Evolutionary conservation across 2,888 invertebrate genomes (phyloP).

Genomic region (Cheilosia vernalis): DNA sequence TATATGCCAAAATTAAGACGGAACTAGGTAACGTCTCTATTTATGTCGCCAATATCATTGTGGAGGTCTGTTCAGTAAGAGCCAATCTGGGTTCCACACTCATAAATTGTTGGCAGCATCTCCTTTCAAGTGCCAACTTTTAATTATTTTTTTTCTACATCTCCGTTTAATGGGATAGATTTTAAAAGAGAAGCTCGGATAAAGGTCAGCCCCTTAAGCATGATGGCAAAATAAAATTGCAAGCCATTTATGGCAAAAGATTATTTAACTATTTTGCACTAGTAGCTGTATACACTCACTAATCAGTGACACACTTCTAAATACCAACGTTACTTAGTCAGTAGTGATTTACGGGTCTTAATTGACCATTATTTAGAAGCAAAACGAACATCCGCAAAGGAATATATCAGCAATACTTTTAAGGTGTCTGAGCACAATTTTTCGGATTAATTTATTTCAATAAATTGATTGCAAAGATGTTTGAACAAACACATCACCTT

Average conservation of each 20-base stretch:
- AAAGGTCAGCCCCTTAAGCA: too few species aligned
- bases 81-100: too few species aligned
- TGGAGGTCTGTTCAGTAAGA: too few species aligned
- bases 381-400: background rate
- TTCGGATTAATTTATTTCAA: background rate
- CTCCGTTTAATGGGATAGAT: too few species aligned
- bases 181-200: too few species aligned
- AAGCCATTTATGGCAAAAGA: background rate
- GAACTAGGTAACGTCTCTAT: too few species aligned
- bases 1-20: too few species aligned
- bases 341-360: background rate
- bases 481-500: conserved; percentile 6
- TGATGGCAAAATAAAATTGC: background rate
- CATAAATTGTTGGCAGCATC: too few species aligned
- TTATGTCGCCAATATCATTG: too few species aligned
- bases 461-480: background rate
- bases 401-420: background rate
- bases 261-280: background rate
- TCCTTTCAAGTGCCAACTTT: too few species aligned
- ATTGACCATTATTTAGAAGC: too few species aligned
- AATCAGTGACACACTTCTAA: conserved; percentile 12
- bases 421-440: background rate
- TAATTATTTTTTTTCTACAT: too few species aligned
- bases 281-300: background rate
- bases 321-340: background rate